Base-by-base conservation (phyloP, 2,888 invertebrate genomes). In the Allophyes oxyacanthae region DNA sequence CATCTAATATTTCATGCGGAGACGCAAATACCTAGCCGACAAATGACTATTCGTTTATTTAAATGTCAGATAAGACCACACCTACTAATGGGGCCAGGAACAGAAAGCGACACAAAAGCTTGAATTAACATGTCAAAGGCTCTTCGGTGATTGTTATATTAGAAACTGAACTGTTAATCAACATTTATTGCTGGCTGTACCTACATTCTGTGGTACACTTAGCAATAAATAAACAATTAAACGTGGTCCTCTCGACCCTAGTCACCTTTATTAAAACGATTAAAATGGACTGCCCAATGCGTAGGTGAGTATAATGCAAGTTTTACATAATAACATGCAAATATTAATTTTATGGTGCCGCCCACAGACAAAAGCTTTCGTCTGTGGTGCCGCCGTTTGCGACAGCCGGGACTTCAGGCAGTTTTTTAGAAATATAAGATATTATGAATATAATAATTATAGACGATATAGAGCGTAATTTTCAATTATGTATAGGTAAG, bases 201-300 rank as follows among this genome's bases (percentile, higher is more conserved):
- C 4, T 20, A 20, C 20, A n/a, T n/a, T n/a, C 20, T 4, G 2
- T 30, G 15, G 2, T 13, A 36, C n/a, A n/a, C n/a, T 36, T 25
- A 9, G 38, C 37, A 62, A 15, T 63, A 40, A 63, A 64, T 60
- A 40, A n/a, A 45, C 26, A 7, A 53, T 60, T 34, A 42, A 51
- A 38, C 20, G 33, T 25, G 34, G 44, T 30, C 13, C 11, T 20
- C 36, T n/a, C 30, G 30, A 25, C 25, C 32, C 13, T 37, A 9
- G 34, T 14, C 36, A 34, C 26, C 53, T 45, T 44, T 41, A 53
- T 20, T 20, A 4, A 48, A 64, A 41, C 25, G 15, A n/a, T 41
- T 54, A 40, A 52, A 20, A 49, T 52, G n/a, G 25, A 20, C 38
- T 10, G 3, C 33, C 32, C 26, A 34, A 32, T 38, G 32, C 32